Evolutionary conservation across 2,888 invertebrate species (phyloP).

Genomic region (Nomada hirtipes): DNA sequence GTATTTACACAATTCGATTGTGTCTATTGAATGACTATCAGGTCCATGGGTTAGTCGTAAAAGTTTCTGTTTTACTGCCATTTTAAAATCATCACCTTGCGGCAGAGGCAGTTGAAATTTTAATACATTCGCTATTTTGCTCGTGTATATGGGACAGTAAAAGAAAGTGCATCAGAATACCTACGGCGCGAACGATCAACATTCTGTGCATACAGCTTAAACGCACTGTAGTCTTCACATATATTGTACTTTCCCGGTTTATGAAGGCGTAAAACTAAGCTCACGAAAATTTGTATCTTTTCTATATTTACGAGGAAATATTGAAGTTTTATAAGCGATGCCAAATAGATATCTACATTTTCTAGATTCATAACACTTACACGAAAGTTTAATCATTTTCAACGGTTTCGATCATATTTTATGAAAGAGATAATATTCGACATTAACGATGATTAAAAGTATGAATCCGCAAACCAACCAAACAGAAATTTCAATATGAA

Average conservation of each 20-base stretch:
- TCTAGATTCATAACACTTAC: no score
- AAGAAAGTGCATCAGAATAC: conserved; percentile 22
- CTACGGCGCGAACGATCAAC: conserved; percentile 27
- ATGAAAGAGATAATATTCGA: no score
- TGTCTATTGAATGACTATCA: neutral
- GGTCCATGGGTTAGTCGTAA: conserved; percentile 7
- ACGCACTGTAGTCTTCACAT: conserved; percentile 3
- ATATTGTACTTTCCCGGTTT: conserved; percentile 1
- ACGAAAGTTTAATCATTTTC: no score
- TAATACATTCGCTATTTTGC: conserved; percentile 12
- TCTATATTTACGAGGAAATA: no score
- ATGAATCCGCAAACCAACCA: no score
- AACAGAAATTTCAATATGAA: no score
- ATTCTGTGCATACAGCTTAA: conserved; percentile 1
- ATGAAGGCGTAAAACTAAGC: conserved; percentile 11
- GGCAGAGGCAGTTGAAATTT: conserved; percentile 24
- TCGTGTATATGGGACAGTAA: conserved; percentile 12
- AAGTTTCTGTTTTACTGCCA: conserved; percentile 4
- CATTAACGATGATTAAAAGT: no score
- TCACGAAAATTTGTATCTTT: conserved; percentile 1
- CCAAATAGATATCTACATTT: no score
- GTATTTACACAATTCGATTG: neutral
- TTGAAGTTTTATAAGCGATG: conserved; percentile 5
- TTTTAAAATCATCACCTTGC: conserved; percentile 7
- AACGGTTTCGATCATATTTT: no score